Evolutionary conservation across 2,888 invertebrate species (phyloP).

Genomic region (Heliconius hortense): DNA sequence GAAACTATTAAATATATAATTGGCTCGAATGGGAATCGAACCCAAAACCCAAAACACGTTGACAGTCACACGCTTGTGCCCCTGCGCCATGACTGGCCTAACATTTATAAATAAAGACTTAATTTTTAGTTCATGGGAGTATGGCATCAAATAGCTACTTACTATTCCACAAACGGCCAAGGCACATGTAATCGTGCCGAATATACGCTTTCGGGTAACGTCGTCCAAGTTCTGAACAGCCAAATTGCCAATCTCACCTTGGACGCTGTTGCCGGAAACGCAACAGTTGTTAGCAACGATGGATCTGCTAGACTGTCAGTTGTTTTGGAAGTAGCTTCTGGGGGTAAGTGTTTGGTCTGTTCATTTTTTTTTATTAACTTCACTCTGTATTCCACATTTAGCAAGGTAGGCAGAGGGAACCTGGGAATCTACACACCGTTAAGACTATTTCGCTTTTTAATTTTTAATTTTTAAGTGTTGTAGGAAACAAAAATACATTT

Average conservation of each 20-base stretch:
- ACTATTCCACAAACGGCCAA: constrained; percentile 54
- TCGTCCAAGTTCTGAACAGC: constrained; percentile 62
- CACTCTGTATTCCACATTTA: neutral
- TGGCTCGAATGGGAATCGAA: neutral
- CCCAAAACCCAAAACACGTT: neutral
- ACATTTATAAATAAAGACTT: neutral
- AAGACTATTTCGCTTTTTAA: no score
- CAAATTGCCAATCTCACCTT: constrained; percentile 60
- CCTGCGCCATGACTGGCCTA: neutral
- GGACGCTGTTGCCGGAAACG: constrained; percentile 58
- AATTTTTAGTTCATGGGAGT: constrained; percentile 61
- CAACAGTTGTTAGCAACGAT: constrained; percentile 54
- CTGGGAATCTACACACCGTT: neutral
- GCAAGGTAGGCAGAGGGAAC: neutral
- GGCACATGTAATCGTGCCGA: constrained; percentile 62
- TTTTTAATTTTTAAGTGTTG: no score
- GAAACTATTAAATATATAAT: neutral
- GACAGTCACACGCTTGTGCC: neutral
- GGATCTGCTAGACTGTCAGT: constrained; percentile 61
- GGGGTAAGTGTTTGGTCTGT: constrained; percentile 47
- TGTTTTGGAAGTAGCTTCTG: constrained; percentile 53
- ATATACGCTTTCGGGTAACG: constrained; percentile 51
- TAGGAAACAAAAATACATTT: no score
- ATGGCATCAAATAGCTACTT: constrained; percentile 67
- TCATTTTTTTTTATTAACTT: neutral